These are phyloP conservation scores for Xenotilapia longispinis DNA, from an alignment of 2,113 vertebrate species.

Conservation along the genomic window DNA sequence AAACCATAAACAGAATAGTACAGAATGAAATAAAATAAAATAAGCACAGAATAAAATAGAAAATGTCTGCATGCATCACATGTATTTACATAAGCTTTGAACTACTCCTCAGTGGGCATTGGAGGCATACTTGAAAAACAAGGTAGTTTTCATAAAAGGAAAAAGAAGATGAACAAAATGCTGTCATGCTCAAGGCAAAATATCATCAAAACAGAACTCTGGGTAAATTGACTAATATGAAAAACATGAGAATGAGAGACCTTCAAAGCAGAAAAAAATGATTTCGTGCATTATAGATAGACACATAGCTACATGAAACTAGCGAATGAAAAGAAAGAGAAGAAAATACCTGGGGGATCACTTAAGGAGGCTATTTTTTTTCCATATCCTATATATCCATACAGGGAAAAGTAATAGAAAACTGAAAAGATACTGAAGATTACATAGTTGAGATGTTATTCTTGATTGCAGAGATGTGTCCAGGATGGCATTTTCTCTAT, in stretches of 20 bases:
- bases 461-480: background rate
- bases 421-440: background rate
- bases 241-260: background rate
- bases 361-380: background rate
- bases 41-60: background rate
- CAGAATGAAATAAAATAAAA: background rate
- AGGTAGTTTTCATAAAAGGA: background rate
- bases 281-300: background rate
- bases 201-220: background rate
- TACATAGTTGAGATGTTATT: background rate
- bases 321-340: background rate
- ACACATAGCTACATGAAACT: background rate
- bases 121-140: background rate
- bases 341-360: background rate
- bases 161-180: background rate
- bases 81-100: constrained; percentile 8
- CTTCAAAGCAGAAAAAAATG: background rate
- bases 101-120: background rate
- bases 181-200: background rate
- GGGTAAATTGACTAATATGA: background rate
- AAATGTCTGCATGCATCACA: background rate
- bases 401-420: background rate
- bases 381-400: background rate
- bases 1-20: background rate
- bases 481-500: background rate